Evolutionary conservation across 2,797 vertebrate species (phyloP).

Genomic region (Merluccius polli): DNA sequence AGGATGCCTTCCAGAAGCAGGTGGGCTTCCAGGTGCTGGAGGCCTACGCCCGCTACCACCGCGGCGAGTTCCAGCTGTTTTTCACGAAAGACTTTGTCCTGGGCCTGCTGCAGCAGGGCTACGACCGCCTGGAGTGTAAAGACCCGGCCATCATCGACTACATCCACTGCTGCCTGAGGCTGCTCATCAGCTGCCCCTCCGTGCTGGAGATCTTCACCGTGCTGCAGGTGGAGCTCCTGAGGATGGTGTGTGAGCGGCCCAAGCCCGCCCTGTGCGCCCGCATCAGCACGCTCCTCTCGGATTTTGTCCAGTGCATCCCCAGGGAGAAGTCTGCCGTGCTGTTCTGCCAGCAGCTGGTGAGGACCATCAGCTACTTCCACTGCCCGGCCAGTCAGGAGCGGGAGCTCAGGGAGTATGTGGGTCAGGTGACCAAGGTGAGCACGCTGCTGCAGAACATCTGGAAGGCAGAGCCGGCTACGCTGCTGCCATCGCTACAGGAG

Average conservation of each 20-base stretch:
- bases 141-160: slow-evolving; percentile 90
- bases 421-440: slow-evolving; percentile 91
- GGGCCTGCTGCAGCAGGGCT: slow-evolving; percentile 86
- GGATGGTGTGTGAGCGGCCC: slow-evolving; percentile 90
- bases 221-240: slow-evolving; percentile 87
- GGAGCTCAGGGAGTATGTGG: slow-evolving; percentile 88
- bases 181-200: slow-evolving; percentile 95
- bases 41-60: slow-evolving; percentile 93
- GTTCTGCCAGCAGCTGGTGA: slow-evolving; percentile 96
- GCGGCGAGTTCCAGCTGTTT: slow-evolving; percentile 87
- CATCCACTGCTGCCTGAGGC: slow-evolving; percentile 86
- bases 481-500: slow-evolving; percentile 93
- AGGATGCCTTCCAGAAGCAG: slow-evolving; percentile 90
- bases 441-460: slow-evolving; percentile 89
- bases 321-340: slow-evolving; percentile 83
- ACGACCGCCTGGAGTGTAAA: slow-evolving; percentile 79
- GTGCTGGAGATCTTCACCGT: slow-evolving; percentile 88
- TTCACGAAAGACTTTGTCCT: slow-evolving; percentile 87
- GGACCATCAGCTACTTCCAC: slow-evolving; percentile 93
- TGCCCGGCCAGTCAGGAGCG: slow-evolving; percentile 82
- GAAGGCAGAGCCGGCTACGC: slow-evolving; percentile 88
- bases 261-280: slow-evolving; percentile 84
- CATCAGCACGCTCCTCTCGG: slow-evolving; percentile 84
- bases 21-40: slow-evolving; percentile 93
- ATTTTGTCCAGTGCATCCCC: slow-evolving; percentile 94